These are phyloP conservation scores for Columba guinea DNA, from an alignment of 2,797 vertebrate genomes.

Conservation along the genomic window DNA sequence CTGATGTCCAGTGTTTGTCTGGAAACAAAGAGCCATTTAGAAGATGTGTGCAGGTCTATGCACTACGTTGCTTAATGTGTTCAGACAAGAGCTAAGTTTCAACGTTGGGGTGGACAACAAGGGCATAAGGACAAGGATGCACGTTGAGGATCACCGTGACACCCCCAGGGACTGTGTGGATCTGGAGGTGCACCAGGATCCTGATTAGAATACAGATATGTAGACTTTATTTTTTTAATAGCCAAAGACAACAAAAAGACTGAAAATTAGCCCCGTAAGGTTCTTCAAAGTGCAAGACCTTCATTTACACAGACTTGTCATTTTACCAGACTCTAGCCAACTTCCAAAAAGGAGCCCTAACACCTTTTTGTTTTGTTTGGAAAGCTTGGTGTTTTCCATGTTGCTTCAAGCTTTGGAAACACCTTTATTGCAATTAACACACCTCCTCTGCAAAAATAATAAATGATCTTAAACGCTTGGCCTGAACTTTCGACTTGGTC, in stretches of 20 bases:
- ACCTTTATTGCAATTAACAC: not conserved
- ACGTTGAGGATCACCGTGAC: not conserved
- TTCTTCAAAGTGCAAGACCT: not conserved
- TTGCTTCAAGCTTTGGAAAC: not conserved
- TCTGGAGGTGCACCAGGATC: not conserved
- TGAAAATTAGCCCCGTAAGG: not conserved
- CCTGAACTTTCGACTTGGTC: not conserved
- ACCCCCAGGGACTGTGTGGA: not conserved
- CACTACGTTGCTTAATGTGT: not conserved
- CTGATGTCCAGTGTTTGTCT: not conserved
- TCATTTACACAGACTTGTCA: not conserved
- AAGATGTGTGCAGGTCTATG: not conserved
- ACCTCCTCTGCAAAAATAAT: not conserved
- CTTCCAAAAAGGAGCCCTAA: not conserved
- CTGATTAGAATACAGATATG: not conserved
- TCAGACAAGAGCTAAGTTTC: not conserved
- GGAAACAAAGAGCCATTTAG: slow-evolving; percentile 11
- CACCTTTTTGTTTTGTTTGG: not conserved
- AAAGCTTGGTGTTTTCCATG: not conserved
- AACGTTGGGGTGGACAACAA: not conserved
- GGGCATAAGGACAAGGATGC: not conserved
- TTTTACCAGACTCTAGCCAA: not conserved
- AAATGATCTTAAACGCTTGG: not conserved
- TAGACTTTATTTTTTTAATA: not conserved
- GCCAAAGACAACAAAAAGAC: not conserved